phyloP scores from a whole-genome alignment of 2,888 invertebrate genomes.

The Abrostola tripartita region DNA sequence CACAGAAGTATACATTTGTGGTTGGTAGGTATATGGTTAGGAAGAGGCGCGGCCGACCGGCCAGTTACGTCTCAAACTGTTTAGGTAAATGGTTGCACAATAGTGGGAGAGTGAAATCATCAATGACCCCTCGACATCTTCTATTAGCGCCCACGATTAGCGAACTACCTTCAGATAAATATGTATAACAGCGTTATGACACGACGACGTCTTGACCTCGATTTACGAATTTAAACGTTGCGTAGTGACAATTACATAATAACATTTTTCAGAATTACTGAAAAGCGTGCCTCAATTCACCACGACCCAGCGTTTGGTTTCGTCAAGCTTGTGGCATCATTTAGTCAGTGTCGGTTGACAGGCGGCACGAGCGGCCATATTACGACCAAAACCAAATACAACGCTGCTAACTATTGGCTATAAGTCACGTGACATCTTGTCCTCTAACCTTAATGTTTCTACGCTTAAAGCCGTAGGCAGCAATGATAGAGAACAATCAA shows the following conservation, averaged over 20 bases:
- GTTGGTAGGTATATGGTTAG: constrained; percentile 14
- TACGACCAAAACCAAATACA: constrained; percentile 32
- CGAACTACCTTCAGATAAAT: constrained; percentile 38
- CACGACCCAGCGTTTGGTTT: constrained; percentile 53
- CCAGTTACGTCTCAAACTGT: constrained; percentile 39
- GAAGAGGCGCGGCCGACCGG: constrained; percentile 15
- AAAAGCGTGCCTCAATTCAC: constrained; percentile 61
- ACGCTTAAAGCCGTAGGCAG: constrained; percentile 8
- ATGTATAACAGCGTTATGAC: constrained; percentile 31
- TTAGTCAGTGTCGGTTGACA: constrained; percentile 54
- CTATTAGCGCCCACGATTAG: constrained; percentile 60
- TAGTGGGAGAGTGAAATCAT: constrained; percentile 56
- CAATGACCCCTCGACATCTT: constrained; percentile 67
- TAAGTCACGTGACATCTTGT: constrained; percentile 21
- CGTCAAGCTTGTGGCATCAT: constrained; percentile 55
- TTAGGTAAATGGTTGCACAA: constrained; percentile 66
- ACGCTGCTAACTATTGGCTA: constrained; percentile 16
- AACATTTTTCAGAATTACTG: constrained; percentile 51
- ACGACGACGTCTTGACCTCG: constrained; percentile 28
- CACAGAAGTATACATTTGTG: not conserved
- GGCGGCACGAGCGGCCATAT: constrained; percentile 43
- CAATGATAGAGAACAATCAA: constrained; percentile 20
- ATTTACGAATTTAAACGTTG: constrained; percentile 43
- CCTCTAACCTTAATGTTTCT: constrained; percentile 16
- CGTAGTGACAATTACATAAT: constrained; percentile 48